phyloP scores from a whole-genome alignment of 2,888 invertebrate species.

The Macrophya alboannulata region DNA sequence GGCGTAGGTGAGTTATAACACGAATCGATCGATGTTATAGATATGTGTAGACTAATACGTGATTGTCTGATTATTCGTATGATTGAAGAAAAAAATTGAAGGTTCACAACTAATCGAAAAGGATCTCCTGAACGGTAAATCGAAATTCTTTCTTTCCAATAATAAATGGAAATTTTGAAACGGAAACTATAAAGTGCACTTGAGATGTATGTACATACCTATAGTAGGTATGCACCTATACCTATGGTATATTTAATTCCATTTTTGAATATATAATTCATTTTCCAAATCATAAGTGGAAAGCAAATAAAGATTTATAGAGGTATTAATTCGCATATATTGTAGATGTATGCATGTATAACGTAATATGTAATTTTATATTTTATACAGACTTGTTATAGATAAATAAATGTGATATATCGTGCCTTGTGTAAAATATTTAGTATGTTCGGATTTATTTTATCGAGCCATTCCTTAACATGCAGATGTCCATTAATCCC shows the following conservation, averaged over 20 bases:
- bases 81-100: background rate
- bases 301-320: background rate
- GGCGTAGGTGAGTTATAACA: background rate
- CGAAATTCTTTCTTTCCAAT: background rate
- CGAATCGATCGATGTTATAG: background rate
- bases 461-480: background rate
- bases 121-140: background rate
- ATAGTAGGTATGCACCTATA: background rate
- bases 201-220: background rate
- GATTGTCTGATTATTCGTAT: background rate
- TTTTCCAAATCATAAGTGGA: background rate
- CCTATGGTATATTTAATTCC: background rate
- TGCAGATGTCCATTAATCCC: background rate
- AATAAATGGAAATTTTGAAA: background rate
- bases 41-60: background rate
- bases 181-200: slow-evolving; percentile 7
- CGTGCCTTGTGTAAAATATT: slow-evolving; percentile 53
- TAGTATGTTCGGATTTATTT: background rate
- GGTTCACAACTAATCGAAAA: background rate
- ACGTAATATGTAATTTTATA: slow-evolving; percentile 38
- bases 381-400: slow-evolving; percentile 37
- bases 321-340: slow-evolving; percentile 19
- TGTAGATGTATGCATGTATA: background rate
- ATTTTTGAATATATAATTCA: background rate
- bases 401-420: slow-evolving; percentile 54